Conservation (phyloP, 23 tunicate species). For the Botrylloides violaceus region DNA sequence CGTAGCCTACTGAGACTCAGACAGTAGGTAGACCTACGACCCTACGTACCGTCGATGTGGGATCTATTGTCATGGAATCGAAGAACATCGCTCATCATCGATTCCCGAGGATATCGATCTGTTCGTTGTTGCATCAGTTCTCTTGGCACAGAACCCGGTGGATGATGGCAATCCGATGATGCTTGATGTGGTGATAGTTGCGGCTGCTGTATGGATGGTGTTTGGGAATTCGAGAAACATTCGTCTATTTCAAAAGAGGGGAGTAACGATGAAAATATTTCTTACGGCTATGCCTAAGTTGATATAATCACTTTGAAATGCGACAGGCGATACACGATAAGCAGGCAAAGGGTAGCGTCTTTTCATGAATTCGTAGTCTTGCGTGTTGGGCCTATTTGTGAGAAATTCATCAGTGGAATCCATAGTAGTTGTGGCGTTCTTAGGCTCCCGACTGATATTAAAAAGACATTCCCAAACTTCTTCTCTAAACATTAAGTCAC, state of each 20-base stretch:
- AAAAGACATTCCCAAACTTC: slow-evolving; percentile 71
- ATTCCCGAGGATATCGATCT: slow-evolving; percentile 16
- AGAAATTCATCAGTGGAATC: slow-evolving; percentile 24
- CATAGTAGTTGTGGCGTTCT: slow-evolving; percentile 63
- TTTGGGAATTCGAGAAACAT: neutral
- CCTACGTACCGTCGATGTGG: neutral
- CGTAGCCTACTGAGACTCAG: too few species aligned
- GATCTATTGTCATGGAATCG: slow-evolving; percentile 6
- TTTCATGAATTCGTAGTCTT: neutral
- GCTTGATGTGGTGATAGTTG: neutral
- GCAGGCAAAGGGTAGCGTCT: neutral
- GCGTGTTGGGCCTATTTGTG: too few species aligned
- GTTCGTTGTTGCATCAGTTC: neutral
- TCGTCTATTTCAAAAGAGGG: neutral
- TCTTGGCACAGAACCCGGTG: neutral
- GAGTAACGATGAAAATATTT: too few species aligned
- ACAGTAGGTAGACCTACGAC: neutral
- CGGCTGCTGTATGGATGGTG: neutral
- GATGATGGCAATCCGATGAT: neutral
- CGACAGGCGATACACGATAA: slow-evolving; percentile 4
- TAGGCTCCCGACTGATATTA: slow-evolving; percentile 72
- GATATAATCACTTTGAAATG: neutral
- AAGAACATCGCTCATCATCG: neutral
- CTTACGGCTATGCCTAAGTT: too few species aligned
- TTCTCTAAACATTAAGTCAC: slow-evolving; percentile 28